Evolutionary conservation across 2,888 invertebrate species (phyloP), one percentile per base, ranked within the genome.

Genomic region (Microplitis deprimator): DNA sequence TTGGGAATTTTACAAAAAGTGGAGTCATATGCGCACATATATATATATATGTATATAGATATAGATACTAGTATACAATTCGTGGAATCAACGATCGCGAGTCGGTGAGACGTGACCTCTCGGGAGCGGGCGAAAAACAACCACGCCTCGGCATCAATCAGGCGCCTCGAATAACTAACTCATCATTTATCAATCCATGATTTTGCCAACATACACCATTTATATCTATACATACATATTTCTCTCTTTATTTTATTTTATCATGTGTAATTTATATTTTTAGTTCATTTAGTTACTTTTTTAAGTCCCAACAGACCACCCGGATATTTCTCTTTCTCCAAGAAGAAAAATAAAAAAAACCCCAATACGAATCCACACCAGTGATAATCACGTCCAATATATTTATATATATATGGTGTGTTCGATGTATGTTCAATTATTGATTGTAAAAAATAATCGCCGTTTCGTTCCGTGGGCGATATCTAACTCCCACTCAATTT

Each of bases 101-200:
- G 59, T 77, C 64, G 73, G 69, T 70, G 76, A 75, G 69, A 76
- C 79, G 76, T 77, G 78, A 79, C 77, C 75, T 76, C 75, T 77
- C 68, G 74, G 75, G 75, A 78, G 75, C 73, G 77, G 71, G 74
- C 75, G 75, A 78, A 78, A 79, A 77, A 76, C 73, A 60, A 73
- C 75, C 78, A 75, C 78, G 77, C 77, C 77, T 75, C 73, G 75
- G 79, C 82, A 82, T 82, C 82, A 81, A 82, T 82, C 82, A 82
- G 75, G 68, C 78, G 79, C 80, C 77, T 79, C 72, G 81, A 81
- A 81, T 82, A 81, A 82, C 81, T 79, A 81, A 80, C 80, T 80
- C 82, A 79, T 82, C 80, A 82, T 82, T 82, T 81, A 82, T 82
- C 82, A 82, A 82, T 80, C 79, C 80, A 79, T 80, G 77, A 82